Percentiles rank a stretch among this genome's conserved stretches.
Evolutionary conservation across 1,140 invertebrate genomes (phyloP).

Genomic region (Aphis craccivora): DNA sequence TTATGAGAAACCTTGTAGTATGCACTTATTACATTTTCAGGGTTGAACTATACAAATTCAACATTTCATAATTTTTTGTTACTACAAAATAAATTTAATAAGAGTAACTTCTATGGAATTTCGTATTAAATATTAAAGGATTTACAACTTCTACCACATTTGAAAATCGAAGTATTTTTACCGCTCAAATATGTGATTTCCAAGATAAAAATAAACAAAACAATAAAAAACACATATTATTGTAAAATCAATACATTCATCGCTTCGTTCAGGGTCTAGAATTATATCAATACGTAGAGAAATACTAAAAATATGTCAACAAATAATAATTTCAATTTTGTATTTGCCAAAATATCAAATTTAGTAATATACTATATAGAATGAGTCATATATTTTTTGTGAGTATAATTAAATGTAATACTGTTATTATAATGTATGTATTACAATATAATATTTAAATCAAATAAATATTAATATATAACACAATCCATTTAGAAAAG

Average conservation of each 20-base stretch:
- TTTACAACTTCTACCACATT: background rate
- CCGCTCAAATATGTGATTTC: background rate
- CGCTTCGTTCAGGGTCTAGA: background rate
- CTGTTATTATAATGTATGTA: too few species aligned
- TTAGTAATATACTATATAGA: too few species aligned
- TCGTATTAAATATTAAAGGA: background rate
- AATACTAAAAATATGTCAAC: background rate
- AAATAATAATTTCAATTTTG: background rate
- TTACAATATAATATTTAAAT: too few species aligned
- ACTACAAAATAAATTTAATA: background rate
- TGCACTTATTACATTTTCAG: background rate
- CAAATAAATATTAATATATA: too few species aligned
- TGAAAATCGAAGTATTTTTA: background rate
- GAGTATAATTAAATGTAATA: too few species aligned
- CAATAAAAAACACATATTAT: background rate
- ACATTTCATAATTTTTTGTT: background rate
- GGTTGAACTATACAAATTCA: background rate
- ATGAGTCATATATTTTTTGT: too few species aligned
- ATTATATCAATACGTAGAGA: background rate
- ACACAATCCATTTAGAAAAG: too few species aligned
- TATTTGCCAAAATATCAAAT: too few species aligned
- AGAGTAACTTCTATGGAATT: background rate
- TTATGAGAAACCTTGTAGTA: background rate
- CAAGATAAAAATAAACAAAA: background rate
- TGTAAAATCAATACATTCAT: background rate